These are phyloP conservation scores for Drosophila nr. medialis DNA, from an alignment of 2,888 invertebrate species.

Conservation along the genomic window DNA sequence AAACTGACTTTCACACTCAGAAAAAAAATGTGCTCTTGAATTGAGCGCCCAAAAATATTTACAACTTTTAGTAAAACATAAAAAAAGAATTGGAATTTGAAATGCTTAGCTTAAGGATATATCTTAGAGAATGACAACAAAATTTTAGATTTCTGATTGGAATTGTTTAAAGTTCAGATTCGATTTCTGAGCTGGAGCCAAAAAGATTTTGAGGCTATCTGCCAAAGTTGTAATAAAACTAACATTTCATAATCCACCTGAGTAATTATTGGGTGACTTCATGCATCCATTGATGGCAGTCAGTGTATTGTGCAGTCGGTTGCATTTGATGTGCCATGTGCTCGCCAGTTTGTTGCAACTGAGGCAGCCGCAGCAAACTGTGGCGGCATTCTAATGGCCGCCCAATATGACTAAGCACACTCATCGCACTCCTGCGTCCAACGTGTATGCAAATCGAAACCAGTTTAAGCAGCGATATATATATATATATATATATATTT, in stretches of 20 bases:
- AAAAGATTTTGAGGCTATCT: fast-evolving
- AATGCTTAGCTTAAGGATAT: not conserved
- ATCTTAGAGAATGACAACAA: fast-evolving
- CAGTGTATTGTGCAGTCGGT: slow-evolving; percentile 6
- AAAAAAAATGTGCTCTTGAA: not conserved
- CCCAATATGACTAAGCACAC: slow-evolving; percentile 83
- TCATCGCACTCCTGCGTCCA: slow-evolving; percentile 81
- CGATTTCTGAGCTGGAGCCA: not conserved
- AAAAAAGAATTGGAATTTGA: not conserved
- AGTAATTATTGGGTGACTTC: not conserved
- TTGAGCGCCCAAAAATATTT: not conserved
- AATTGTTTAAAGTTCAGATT: not conserved
- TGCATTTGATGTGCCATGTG: not conserved
- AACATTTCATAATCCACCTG: not conserved
- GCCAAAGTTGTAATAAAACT: not conserved
- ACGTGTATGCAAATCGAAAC: slow-evolving; percentile 83
- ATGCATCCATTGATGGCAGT: not conserved
- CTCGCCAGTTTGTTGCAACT: slow-evolving; percentile 52
- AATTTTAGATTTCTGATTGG: not conserved
- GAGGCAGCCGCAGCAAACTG: slow-evolving; percentile 24
- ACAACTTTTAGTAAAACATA: not conserved
- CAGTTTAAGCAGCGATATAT: slow-evolving; percentile 69
- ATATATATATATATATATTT: slow-evolving; percentile 32
- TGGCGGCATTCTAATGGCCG: slow-evolving; percentile 84
- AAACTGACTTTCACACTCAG: not conserved